Evolutionary conservation across 2,888 invertebrate genomes (phyloP).

Genomic region (Tanypteryx hageni): DNA sequence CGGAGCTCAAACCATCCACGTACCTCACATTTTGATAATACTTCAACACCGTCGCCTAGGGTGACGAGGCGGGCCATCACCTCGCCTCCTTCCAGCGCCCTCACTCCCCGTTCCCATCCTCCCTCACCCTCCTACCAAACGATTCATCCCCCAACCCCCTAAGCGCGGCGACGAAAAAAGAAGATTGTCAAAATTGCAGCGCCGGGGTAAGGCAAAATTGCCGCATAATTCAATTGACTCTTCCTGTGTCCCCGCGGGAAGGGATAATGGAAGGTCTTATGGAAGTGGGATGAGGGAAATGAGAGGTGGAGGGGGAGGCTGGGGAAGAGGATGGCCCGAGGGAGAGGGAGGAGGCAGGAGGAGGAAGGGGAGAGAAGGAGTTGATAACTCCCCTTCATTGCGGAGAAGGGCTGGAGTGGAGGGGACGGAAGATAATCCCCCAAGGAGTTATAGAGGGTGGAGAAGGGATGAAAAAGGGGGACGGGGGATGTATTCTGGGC

Average conservation of each 20-base stretch:
- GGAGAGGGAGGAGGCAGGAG: too few relatives aligned
- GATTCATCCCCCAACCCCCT: neutral
- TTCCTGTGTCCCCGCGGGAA: neutral
- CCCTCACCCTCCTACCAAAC: neutral
- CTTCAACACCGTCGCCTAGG: neutral
- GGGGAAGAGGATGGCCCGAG: neutral
- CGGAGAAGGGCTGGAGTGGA: neutral
- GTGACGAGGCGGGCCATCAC: neutral
- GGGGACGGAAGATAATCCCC: neutral
- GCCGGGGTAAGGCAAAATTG: slow-evolving; percentile 18
- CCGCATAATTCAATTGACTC: slow-evolving; percentile 35
- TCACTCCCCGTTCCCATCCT: too few relatives aligned
- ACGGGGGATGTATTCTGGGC: too few relatives aligned
- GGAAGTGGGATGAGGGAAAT: neutral
- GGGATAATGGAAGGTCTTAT: slow-evolving; percentile 5
- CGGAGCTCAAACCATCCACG: neutral
- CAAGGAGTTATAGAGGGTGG: neutral
- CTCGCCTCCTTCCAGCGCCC: neutral
- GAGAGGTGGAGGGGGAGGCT: neutral
- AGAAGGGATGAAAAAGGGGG: neutral
- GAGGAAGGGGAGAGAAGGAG: neutral
- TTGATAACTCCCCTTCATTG: neutral
- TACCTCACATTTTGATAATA: neutral
- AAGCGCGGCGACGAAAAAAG: neutral
- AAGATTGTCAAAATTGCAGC: slow-evolving; percentile 33